Evolutionary conservation across 2,797 vertebrate genomes (phyloP).

Genomic region (Hafferia zeledoni): DNA sequence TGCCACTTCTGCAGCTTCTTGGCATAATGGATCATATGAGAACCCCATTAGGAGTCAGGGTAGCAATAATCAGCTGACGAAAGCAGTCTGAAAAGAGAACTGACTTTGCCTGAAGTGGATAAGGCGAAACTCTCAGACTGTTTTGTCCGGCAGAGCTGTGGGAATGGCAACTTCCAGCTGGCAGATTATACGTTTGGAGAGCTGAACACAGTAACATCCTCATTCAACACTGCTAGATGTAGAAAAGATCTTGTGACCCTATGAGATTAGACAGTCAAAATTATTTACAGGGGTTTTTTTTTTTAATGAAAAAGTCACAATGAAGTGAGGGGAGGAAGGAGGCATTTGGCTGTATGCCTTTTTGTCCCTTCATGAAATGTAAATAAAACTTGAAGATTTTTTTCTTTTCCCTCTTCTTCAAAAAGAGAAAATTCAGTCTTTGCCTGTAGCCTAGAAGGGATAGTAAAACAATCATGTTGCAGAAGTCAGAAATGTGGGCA

Average conservation of each 20-base stretch:
- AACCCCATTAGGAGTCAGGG: background rate
- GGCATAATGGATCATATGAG: slow-evolving; percentile 4
- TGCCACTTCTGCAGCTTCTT: background rate
- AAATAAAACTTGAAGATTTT: background rate
- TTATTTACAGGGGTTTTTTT: background rate
- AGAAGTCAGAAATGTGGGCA: background rate
- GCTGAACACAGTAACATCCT: background rate
- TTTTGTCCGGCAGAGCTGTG: background rate
- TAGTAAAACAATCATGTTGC: background rate
- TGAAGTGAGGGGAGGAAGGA: background rate
- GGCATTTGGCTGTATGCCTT: background rate
- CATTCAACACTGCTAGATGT: background rate
- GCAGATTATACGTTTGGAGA: background rate
- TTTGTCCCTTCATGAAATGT: background rate
- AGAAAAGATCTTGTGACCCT: background rate
- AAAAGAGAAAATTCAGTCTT: background rate
- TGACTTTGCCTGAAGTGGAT: slow-evolving; percentile 9
- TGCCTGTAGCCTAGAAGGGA: background rate
- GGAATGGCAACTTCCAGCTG: slow-evolving; percentile 18
- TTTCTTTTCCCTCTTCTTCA: background rate
- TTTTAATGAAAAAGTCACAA: background rate
- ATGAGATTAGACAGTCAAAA: background rate
- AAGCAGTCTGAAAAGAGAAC: background rate
- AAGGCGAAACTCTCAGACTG: background rate
- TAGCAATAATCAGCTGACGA: background rate